Percentiles rank a stretch among this genome's conserved stretches.
phyloP scores from a whole-genome alignment of 2,113 vertebrate genomes.

The Anguilla rostrata region DNA sequence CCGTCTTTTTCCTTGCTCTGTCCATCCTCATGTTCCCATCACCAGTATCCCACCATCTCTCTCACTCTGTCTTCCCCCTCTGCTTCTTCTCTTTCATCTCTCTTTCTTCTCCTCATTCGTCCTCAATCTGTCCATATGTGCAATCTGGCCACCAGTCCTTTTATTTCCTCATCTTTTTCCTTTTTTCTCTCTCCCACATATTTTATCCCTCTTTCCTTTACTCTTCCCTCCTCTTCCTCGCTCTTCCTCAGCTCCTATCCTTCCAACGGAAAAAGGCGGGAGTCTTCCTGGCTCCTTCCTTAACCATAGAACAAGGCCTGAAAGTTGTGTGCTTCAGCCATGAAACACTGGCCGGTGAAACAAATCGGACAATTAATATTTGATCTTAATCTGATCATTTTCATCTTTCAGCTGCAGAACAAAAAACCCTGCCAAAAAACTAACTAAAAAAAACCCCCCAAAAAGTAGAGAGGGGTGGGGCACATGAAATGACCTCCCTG shows the following conservation, averaged over 20 bases:
- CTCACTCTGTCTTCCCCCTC: neutral
- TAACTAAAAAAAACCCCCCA: neutral
- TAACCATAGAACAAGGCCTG: neutral
- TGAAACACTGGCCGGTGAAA: too few relatives aligned
- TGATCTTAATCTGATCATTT: neutral
- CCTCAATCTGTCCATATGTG: conserved; percentile 29
- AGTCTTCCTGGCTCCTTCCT: neutral
- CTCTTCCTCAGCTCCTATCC: neutral
- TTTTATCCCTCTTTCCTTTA: conserved; percentile 45
- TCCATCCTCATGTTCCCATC: neutral
- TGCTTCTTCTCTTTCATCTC: neutral
- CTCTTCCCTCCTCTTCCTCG: neutral
- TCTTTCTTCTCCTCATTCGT: neutral
- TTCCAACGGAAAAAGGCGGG: too few relatives aligned
- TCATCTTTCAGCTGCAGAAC: neutral
- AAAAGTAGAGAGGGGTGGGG: conserved; percentile 4
- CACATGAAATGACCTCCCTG: neutral
- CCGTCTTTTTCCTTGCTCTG: neutral
- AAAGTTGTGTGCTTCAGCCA: neutral
- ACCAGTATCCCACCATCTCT: neutral
- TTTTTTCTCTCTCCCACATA: conserved; percentile 34
- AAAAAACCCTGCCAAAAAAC: neutral
- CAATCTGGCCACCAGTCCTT: conserved; percentile 23
- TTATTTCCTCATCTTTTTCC: neutral
- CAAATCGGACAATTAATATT: neutral